Percentiles rank a stretch among this genome's conserved stretches.
Evolutionary conservation across 1,140 invertebrate genomes (phyloP).

Genomic region (Asobara japonica): DNA sequence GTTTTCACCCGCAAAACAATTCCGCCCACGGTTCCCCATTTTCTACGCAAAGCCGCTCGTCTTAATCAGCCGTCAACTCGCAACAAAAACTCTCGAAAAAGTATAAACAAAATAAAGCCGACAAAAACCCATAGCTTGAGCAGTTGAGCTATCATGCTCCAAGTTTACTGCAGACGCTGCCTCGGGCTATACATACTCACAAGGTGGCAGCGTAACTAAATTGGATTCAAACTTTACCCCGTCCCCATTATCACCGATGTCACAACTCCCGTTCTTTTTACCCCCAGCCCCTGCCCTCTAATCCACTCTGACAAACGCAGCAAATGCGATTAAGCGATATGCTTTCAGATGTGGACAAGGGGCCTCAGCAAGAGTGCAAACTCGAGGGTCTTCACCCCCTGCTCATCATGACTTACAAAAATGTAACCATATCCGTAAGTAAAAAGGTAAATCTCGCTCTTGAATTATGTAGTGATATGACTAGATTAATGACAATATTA

Average conservation of each 20-base stretch:
- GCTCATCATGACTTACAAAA: conserved; percentile 63
- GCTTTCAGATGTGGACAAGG: conserved; percentile 47
- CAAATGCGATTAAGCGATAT: conserved; percentile 1
- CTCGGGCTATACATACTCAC: background rate
- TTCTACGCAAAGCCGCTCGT: background rate
- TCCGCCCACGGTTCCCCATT: background rate
- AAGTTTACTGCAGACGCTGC: background rate
- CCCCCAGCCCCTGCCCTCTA: background rate
- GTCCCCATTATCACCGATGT: conserved; percentile 7
- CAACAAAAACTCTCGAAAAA: background rate
- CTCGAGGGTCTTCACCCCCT: conserved; percentile 62
- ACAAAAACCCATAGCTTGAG: background rate
- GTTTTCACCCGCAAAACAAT: background rate
- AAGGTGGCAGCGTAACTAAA: conserved; percentile 17
- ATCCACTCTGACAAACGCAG: background rate
- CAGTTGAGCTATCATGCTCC: background rate
- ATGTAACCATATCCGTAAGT: conserved; percentile 64
- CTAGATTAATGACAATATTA: no score
- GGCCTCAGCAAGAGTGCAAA: conserved; percentile 50
- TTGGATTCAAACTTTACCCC: conserved; percentile 31
- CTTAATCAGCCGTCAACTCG: background rate
- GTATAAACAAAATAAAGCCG: background rate
- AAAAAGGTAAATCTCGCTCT: conserved; percentile 2
- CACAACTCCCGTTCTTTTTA: background rate
- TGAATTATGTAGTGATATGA: no score